Evolutionary conservation across 2,113 vertebrate genomes (phyloP), one percentile per base, ranked within the genome.

Genomic region (Ornithorhynchus anatinus): DNA sequence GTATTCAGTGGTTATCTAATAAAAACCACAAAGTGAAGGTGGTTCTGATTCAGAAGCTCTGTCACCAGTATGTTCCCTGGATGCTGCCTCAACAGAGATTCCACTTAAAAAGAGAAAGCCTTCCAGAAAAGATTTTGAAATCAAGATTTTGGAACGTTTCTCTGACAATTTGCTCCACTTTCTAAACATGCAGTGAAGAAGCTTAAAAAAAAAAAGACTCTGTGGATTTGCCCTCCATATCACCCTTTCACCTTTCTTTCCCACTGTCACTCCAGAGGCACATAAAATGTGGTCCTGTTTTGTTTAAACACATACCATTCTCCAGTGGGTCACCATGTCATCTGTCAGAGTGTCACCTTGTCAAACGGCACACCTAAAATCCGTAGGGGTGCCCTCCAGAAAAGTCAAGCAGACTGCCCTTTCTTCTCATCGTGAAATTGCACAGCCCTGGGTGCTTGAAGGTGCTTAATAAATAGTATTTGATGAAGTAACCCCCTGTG

Each of bases 1-100:
- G 1, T 14, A 6, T 32, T 13, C 6, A 5, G 6, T 8, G 2
- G 3, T 4, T 27, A 9, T 35, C 22, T 29, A 3, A 0, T 3
- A 5, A 29, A 14, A 23, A n/a, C n/a, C 25, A 15, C 10, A n/a
- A 33, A 36, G 25, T 22, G 35, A 22, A 37, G 37, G 37, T 16
- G n/a, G 8, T 56, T 36, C n/a, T 56, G n/a, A n/a, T 22, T 37
- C 15, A 38, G 16, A 23, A 58, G 27, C 54, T 29, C 19, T 50
- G 25, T 50, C 31, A 50, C 10, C 36, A 12, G 40, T 13, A 17
- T 38, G 14, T 25, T 36, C 38, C 27, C 54, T 8, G 20, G 5
- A 31, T 5, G 13, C 13, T 31, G 5, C 7, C 40, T 8, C 27
- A 12, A 9, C 19, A 6, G 10, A 11, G 31, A 29, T 7, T 8